phyloP scores from a whole-genome alignment of 2,113 vertebrate species.

The Tylochromis polylepis region DNA sequence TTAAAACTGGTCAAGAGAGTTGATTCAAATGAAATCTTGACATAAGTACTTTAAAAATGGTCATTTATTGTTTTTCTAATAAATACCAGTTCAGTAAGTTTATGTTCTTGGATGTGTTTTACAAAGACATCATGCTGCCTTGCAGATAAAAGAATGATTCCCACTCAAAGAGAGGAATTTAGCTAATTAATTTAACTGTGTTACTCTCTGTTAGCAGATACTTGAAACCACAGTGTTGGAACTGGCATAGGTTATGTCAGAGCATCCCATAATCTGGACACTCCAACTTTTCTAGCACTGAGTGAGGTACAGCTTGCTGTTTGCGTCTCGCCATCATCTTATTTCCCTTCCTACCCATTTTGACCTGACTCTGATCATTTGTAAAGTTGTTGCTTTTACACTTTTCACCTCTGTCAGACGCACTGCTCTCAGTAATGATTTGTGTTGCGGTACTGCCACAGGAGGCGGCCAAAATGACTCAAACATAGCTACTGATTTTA shows the following conservation, averaged over 20 bases:
- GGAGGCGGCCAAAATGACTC: background rate
- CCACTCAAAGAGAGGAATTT: background rate
- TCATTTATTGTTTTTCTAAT: background rate
- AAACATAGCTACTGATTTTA: background rate
- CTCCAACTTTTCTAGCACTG: background rate
- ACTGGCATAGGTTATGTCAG: accelerated
- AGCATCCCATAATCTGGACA: background rate
- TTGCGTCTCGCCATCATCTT: background rate
- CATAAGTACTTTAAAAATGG: accelerated
- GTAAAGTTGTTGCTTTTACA: background rate
- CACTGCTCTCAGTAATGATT: background rate
- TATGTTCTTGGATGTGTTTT: background rate
- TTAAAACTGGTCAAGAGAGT: background rate
- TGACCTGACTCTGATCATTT: background rate
- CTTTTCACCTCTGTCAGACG: background rate
- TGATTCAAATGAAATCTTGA: background rate
- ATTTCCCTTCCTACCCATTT: accelerated
- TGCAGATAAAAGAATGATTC: background rate
- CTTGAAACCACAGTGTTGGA: background rate
- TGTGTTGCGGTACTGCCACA: background rate
- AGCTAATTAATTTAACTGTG: background rate
- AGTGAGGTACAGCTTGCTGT: background rate
- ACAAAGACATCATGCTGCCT: accelerated
- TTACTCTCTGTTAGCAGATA: background rate
- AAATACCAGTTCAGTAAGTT: background rate